These are phyloP conservation scores for Caenorhabditis japonica DNA, from an alignment of 2,888 invertebrate species.

Conservation along the genomic window DNA sequence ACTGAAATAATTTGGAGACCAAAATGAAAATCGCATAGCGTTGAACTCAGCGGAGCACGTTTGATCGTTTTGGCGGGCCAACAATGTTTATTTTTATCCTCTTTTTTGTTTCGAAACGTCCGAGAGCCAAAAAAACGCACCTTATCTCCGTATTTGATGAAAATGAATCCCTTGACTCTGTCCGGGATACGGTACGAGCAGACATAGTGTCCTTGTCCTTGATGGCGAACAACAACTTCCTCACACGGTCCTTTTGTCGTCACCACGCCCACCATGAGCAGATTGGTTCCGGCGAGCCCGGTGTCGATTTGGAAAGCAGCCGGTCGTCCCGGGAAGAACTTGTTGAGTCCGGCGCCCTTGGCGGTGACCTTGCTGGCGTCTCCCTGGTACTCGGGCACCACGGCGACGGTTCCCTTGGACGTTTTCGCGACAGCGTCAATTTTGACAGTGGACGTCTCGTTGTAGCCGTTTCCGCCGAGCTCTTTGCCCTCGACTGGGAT, in stretches of 20 bases:
- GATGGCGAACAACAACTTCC: slow-evolving; percentile 86
- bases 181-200: slow-evolving; percentile 72
- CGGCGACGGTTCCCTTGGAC: slow-evolving; percentile 91
- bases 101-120: no score
- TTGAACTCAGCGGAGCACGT: no score
- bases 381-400: slow-evolving; percentile 90
- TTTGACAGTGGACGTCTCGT: slow-evolving; percentile 78
- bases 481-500: slow-evolving; percentile 80
- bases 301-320: slow-evolving; percentile 93
- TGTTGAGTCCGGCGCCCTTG: slow-evolving; percentile 95
- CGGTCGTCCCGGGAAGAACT: slow-evolving; percentile 92
- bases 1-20: no score
- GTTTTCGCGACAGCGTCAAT: slow-evolving; percentile 86
- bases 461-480: slow-evolving; percentile 77
- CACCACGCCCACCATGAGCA: slow-evolving; percentile 93
- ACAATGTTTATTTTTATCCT: no score
- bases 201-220: slow-evolving; percentile 72
- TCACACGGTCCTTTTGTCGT: slow-evolving; percentile 98
- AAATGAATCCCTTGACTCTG: slow-evolving; percentile 70
- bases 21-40: no score
- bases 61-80: no score
- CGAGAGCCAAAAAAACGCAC: no score
- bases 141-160: slow-evolving; percentile 75
- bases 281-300: slow-evolving; percentile 92
- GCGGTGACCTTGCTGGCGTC: slow-evolving; percentile 86